A percentile compares a stretch with the other conserved stretches of the same genome.
Conservation (phyloP, 2,113 vertebrate species). For the Paedocypris sp. region DNA sequence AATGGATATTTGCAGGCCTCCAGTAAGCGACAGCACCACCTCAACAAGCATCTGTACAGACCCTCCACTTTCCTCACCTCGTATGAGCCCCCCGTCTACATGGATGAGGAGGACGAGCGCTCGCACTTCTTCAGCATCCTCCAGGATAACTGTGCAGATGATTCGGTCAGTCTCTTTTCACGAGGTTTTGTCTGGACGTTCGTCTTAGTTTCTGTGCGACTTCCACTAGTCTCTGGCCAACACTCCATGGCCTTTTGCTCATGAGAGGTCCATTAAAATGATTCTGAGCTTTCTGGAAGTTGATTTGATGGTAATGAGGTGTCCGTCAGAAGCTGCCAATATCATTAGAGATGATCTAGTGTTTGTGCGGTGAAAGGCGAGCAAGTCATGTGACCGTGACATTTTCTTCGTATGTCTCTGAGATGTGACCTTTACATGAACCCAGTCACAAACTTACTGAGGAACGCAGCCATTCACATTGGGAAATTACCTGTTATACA, state of each 20-base stretch:
- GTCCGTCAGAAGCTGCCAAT: neutral
- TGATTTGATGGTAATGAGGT: constrained; percentile 4
- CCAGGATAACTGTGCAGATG: constrained; percentile 69
- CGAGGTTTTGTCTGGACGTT: too few relatives aligned
- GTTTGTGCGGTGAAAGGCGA: neutral
- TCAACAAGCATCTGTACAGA: constrained; percentile 97
- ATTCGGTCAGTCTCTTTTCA: constrained; percentile 65
- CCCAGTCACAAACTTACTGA: constrained; percentile 30
- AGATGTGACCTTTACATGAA: constrained; percentile 50
- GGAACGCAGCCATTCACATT: constrained; percentile 44
- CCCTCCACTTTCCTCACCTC: constrained; percentile 97
- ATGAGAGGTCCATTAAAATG: constrained; percentile 3
- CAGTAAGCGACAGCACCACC: constrained; percentile 88
- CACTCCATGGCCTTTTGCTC: neutral
- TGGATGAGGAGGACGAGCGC: constrained; percentile 95
- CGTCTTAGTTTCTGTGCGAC: neutral
- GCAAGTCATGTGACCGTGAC: neutral
- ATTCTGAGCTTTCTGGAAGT: constrained; percentile 1
- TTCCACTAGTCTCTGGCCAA: constrained; percentile 17
- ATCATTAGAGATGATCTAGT: neutral
- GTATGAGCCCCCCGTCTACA: constrained; percentile 93
- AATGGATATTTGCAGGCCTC: constrained; percentile 63
- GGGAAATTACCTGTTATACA: too few relatives aligned
- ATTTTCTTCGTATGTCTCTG: constrained; percentile 33
- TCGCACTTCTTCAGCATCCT: constrained; percentile 72